Percentiles rank a stretch among this genome's conserved stretches.
Evolutionary conservation across 2,888 invertebrate genomes (phyloP).

Genomic region (Drepana falcataria): DNA sequence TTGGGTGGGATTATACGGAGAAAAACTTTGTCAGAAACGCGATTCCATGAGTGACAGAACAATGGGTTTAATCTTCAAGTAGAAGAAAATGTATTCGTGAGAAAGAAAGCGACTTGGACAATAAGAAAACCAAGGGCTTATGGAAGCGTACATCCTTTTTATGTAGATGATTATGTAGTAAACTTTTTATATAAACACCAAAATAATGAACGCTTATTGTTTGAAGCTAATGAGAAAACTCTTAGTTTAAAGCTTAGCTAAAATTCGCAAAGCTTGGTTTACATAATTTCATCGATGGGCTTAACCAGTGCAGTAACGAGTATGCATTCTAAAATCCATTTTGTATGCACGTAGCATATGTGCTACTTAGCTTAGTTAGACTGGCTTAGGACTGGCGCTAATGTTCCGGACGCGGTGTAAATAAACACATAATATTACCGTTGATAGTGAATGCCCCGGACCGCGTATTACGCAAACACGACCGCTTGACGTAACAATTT

Average conservation of each 20-base stretch:
- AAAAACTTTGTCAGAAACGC: slow-evolving; percentile 61
- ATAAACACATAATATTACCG: slow-evolving; percentile 42
- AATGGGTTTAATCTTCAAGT: slow-evolving; percentile 67
- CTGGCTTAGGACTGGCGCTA: slow-evolving; percentile 9
- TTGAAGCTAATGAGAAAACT: too few species aligned
- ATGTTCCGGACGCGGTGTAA: slow-evolving; percentile 25
- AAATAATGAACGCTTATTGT: too few species aligned
- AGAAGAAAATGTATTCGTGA: slow-evolving; percentile 44
- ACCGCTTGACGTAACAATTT: slow-evolving; percentile 65
- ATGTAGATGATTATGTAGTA: slow-evolving; percentile 8
- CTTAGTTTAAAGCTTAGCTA: too few species aligned
- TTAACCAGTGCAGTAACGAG: too few species aligned
- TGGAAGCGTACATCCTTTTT: slow-evolving; percentile 11
- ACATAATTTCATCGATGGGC: too few species aligned
- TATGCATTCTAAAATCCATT: background rate
- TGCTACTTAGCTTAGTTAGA: background rate
- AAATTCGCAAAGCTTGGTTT: too few species aligned
- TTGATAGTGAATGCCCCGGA: slow-evolving; percentile 45
- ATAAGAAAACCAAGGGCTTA: slow-evolving; percentile 27
- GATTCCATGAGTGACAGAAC: slow-evolving; percentile 65
- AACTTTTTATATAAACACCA: too few species aligned
- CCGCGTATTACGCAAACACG: slow-evolving; percentile 56
- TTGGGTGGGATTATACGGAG: slow-evolving; percentile 51
- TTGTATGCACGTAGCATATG: background rate
- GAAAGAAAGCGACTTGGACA: slow-evolving; percentile 31